Evolutionary conservation across 1,140 invertebrate genomes (phyloP).

Genomic region (Euwallacea similis): DNA sequence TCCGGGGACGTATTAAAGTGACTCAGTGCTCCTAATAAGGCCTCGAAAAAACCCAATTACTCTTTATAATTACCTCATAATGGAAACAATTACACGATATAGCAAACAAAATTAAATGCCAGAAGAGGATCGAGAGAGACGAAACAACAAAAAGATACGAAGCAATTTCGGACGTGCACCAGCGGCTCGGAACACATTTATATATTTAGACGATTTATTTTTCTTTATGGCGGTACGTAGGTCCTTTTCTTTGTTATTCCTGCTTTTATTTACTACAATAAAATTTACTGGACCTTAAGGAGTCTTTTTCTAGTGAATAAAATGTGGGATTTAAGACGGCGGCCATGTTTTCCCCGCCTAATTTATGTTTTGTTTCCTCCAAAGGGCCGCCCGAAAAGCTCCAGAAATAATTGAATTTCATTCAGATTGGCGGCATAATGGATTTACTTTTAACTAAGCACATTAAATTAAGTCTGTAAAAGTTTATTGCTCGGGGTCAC

Average conservation of each 20-base stretch:
- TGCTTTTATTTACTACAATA: slow-evolving; percentile 35
- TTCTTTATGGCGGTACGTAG: slow-evolving; percentile 27
- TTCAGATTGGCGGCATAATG: not conserved
- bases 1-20: slow-evolving; percentile 3
- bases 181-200: slow-evolving; percentile 29
- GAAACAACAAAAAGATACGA: slow-evolving; percentile 19
- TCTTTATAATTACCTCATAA: slow-evolving; percentile 34
- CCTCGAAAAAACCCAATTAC: slow-evolving; percentile 15
- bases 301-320: slow-evolving; percentile 19
- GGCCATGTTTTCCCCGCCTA: not conserved
- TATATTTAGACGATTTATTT: slow-evolving; percentile 37
- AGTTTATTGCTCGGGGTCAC: not conserved
- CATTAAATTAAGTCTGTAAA: not conserved
- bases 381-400: not conserved
- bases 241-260: slow-evolving; percentile 21
- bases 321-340: slow-evolving; percentile 19
- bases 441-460: not conserved
- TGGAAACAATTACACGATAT: slow-evolving; percentile 28
- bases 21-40: slow-evolving; percentile 1
- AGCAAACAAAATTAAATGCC: slow-evolving; percentile 35
- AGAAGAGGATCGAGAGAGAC: slow-evolving; percentile 5
- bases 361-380: not conserved
- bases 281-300: slow-evolving; percentile 35
- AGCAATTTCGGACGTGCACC: slow-evolving; percentile 32
- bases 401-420: not conserved